phyloP scores from a whole-genome alignment of 2,797 vertebrate species.

The Arnoldichthys spilopterus region DNA sequence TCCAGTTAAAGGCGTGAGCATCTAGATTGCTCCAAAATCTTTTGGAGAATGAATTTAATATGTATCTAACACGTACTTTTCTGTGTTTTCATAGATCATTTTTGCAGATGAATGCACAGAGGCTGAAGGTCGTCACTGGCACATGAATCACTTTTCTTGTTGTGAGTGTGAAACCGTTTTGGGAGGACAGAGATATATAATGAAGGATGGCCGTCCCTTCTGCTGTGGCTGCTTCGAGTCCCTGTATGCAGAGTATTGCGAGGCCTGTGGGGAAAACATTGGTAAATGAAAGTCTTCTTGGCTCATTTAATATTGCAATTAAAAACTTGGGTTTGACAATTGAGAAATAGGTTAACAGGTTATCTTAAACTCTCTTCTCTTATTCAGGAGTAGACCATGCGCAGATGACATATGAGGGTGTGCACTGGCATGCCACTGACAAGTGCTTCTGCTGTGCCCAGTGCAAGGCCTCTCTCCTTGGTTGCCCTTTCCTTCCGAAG shows the following conservation, averaged over 20 bases:
- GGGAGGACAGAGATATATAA: slow-evolving; percentile 96
- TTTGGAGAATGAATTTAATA: neutral
- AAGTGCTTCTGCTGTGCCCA: slow-evolving; percentile 94
- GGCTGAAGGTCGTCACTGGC: slow-evolving; percentile 96
- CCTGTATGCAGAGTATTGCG: slow-evolving; percentile 94
- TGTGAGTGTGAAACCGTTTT: slow-evolving; percentile 92
- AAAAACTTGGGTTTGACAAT: neutral
- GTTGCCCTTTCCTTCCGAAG: slow-evolving; percentile 95
- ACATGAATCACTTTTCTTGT: slow-evolving; percentile 98
- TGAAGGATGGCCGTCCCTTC: slow-evolving; percentile 95
- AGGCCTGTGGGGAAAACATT: slow-evolving; percentile 95
- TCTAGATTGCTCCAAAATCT: neutral
- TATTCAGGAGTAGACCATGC: slow-evolving; percentile 92
- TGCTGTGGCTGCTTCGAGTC: slow-evolving; percentile 96
- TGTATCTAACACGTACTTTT: neutral
- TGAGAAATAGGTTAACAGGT: neutral
- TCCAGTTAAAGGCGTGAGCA: neutral
- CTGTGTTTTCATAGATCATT: slow-evolving; percentile 82
- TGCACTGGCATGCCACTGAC: slow-evolving; percentile 96
- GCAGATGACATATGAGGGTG: slow-evolving; percentile 97
- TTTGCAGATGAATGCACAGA: slow-evolving; percentile 97
- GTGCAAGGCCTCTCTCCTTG: slow-evolving; percentile 91
- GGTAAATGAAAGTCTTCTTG: slow-evolving; percentile 73
- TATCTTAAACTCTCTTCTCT: slow-evolving; percentile 11
- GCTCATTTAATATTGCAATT: neutral